Conservation (phyloP, 2,797 vertebrate species). For the Sorex maritimensis region DNA sequence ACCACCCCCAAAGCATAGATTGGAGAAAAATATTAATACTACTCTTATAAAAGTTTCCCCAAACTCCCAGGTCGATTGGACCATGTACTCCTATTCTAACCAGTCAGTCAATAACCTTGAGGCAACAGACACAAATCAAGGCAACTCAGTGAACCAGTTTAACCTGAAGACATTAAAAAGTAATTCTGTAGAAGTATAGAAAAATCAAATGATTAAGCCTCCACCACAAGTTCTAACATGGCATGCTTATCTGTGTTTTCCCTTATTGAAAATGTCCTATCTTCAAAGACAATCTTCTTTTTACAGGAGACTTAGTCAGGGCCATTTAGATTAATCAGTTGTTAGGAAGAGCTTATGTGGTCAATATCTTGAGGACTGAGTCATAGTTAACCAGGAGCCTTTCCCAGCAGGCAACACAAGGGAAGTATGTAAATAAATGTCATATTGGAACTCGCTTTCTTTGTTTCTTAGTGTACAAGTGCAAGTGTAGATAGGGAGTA, state of each 20-base stretch:
- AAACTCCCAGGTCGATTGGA: constrained; percentile 23
- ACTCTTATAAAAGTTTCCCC: constrained; percentile 9
- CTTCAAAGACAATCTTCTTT: constrained; percentile 26
- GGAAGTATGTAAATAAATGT: not conserved
- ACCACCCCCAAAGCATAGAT: not conserved
- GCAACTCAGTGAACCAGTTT: constrained; percentile 57
- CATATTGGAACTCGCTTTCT: not conserved
- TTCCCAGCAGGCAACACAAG: not conserved
- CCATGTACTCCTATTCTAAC: not conserved
- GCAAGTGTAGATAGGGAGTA: not conserved
- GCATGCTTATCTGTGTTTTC: constrained; percentile 57
- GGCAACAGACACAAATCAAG: not conserved
- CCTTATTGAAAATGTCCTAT: constrained; percentile 2
- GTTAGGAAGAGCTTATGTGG: not conserved
- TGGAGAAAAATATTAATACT: not conserved
- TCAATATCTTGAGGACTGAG: constrained; percentile 41
- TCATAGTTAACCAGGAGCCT: not conserved
- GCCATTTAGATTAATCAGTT: not conserved
- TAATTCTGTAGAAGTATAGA: constrained; percentile 55
- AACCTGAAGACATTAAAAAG: constrained; percentile 59
- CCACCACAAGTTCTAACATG: not conserved
- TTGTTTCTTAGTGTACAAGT: not conserved
- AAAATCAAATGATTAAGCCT: constrained; percentile 64
- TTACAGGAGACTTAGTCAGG: constrained; percentile 43
- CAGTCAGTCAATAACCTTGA: constrained; percentile 59